Conservation (phyloP, 2,797 vertebrate species). For the Sebastes miniatus region DNA sequence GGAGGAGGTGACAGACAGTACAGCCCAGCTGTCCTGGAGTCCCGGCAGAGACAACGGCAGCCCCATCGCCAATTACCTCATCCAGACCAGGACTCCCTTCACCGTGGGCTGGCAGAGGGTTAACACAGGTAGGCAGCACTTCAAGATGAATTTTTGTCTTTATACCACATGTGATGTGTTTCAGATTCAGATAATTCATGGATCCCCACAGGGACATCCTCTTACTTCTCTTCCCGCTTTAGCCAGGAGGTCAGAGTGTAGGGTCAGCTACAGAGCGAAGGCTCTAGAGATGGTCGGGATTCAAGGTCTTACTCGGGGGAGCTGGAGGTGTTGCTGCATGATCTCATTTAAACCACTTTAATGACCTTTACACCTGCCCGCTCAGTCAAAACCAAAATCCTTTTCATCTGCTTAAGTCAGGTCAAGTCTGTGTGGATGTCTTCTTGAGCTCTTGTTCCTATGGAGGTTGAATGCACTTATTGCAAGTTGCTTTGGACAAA, state of each 20-base stretch:
- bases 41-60: slow-evolving; percentile 85
- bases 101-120: slow-evolving; percentile 87
- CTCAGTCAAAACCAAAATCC: not conserved
- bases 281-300: not conserved
- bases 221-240: not conserved
- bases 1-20: slow-evolving; percentile 88
- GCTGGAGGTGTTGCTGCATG: slow-evolving; percentile 12
- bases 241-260: slow-evolving; percentile 29
- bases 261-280: slow-evolving; percentile 34
- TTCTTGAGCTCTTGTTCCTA: not conserved
- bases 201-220: slow-evolving; percentile 32
- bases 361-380: not conserved
- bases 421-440: slow-evolving; percentile 1
- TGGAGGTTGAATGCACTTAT: not conserved
- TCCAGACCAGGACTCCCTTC: slow-evolving; percentile 85
- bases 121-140: slow-evolving; percentile 79
- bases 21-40: slow-evolving; percentile 86
- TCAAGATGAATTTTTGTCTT: slow-evolving; percentile 1
- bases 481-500: not conserved
- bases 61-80: slow-evolving; percentile 83
- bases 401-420: slow-evolving; percentile 1
- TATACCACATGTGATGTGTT: slow-evolving; percentile 7
- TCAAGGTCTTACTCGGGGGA: slow-evolving; percentile 24
- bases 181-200: slow-evolving; percentile 26
- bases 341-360: slow-evolving; percentile 33